phyloP scores from a whole-genome alignment of 2,113 vertebrate genomes.

The Salvelinus alpinus region DNA sequence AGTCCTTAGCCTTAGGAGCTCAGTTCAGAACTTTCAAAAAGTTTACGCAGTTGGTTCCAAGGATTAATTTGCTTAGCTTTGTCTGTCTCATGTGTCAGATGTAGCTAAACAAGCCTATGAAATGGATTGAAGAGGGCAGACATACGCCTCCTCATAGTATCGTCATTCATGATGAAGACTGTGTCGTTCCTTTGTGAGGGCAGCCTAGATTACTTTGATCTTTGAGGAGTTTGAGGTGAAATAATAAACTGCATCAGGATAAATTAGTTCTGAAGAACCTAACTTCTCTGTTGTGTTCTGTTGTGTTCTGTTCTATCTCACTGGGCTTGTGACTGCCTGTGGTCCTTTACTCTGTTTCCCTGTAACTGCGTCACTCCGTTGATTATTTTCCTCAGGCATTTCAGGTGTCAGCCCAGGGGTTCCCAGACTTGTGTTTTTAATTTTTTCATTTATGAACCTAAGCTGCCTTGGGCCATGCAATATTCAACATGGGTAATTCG shows the following conservation, averaged over 20 bases:
- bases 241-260: slow-evolving; percentile 30
- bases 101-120: slow-evolving; percentile 51
- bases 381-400: slow-evolving; percentile 63
- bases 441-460: slow-evolving; percentile 68
- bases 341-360: slow-evolving; percentile 27
- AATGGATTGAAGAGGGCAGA: slow-evolving; percentile 38
- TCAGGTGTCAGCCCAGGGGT: slow-evolving; percentile 60
- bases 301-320: slow-evolving; percentile 63
- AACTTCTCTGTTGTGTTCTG: slow-evolving; percentile 54
- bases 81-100: slow-evolving; percentile 43
- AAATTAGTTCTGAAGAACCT: slow-evolving; percentile 52
- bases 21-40: not conserved
- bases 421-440: slow-evolving; percentile 64
- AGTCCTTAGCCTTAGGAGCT: not conserved
- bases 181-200: slow-evolving; percentile 30
- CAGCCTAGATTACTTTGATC: slow-evolving; percentile 51
- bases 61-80: not conserved
- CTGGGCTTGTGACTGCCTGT: slow-evolving; percentile 54
- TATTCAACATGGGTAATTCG: slow-evolving; percentile 50
- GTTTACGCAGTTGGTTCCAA: slow-evolving; percentile 22
- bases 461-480: slow-evolving; percentile 51
- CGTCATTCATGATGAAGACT: slow-evolving; percentile 53
- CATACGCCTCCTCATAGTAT: slow-evolving; percentile 39
- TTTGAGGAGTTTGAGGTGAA: slow-evolving; percentile 48
- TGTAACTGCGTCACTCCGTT: slow-evolving; percentile 41